Base-by-base conservation (phyloP, 2,797 vertebrate species). In the Chloroceryle amazona region DNA sequence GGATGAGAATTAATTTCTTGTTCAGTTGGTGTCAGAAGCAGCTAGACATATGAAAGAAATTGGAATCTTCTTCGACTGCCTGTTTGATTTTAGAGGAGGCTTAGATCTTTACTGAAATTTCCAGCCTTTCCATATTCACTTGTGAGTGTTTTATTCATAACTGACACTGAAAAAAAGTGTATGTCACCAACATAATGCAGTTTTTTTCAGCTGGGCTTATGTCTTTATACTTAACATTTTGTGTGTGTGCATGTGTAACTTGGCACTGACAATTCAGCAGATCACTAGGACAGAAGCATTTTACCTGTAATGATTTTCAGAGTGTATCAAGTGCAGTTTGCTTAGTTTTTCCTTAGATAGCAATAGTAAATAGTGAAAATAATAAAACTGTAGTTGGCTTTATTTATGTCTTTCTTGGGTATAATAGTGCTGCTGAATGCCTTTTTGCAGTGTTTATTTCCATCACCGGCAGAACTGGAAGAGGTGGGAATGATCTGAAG, bases 1-100 rank as follows among this genome's bases (percentile, higher is more conserved):
- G 31, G 76, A 80, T 33, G 47, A 85, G 71, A 92, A 81, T 74
- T 93, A 90, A 83, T 94, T 93, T 90, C 51, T 93, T 92, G 46
- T 90, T 91, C 70, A 37, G 26, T 68, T 93, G 33, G n/a, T 78
- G 62, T 94, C 83, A 86, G 79, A 87, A 90, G 70, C 75, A 86
- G 61, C 85, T 86, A 89, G 81, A 80, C 57, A 20, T 88, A 31
- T 52, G 68, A 91, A 93, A 89, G 61, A 92, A 90, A 52, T 10
- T 12, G 33, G 62, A 63, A 75, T 88, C 66, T 86, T 90, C 88
- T 81, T 79, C 86, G 76, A 23, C 54, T 81, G 68, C 44, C 41
- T 49, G 52, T 71, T 90, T 81, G 70, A 89, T 81, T 95, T 86
- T 90, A 81, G 80, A 81, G 73, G 25, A 89, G 62, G n/a, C 70